Base-by-base conservation (phyloP, 2,113 vertebrate genomes). In the Saccopteryx bilineata region DNA sequence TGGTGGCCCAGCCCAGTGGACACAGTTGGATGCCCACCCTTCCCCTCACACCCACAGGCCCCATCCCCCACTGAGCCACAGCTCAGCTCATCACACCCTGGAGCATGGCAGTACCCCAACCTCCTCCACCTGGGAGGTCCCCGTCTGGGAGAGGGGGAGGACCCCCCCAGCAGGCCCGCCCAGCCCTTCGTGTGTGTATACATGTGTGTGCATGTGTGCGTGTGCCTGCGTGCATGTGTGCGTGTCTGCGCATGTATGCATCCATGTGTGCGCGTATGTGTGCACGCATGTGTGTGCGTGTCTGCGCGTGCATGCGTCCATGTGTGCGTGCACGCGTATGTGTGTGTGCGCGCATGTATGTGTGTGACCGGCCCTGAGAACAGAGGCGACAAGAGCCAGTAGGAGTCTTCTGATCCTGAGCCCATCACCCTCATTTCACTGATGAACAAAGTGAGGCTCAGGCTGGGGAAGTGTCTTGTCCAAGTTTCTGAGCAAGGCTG, bases 21-120 rank as follows among this genome's bases (percentile, higher is more conserved):
- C 86, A 94, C 83, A 94, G 86, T 14, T 4, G n/a, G 19, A 79
- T 56, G 79, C 61, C 58, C 68, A 60, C 91, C 69, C 54, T 52
- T 60, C 39, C 71, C 66, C 87, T 86, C 15, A 75, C 75, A 61
- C 61, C 78, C 93, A 69, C 26, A 33, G 92, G 68, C 33, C 54
- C 87, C 63, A 9, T 21, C 76, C 65, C 63, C 46, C 5, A 5
- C 31, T 8, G 2, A 39, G 75, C 31, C 28, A 4, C 24, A 39
- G 26, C 0, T 26, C 66, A 31, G 65, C 60, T 7, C 17, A 6
- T 14, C 7, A 19, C 56, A 17, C 60, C 74, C 83, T 21, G 26
- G 5, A 39, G 85, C 9, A 31, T 3, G 0, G 65, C 76, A 39
- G 39, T 39, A 19, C 24, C 33, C 26, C 11, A 10, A 19, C 21